A percentile compares a stretch with the other conserved stretches of the same genome.
Conservation (phyloP, 2,113 vertebrate genomes). For the Clarias macrocephalus region DNA sequence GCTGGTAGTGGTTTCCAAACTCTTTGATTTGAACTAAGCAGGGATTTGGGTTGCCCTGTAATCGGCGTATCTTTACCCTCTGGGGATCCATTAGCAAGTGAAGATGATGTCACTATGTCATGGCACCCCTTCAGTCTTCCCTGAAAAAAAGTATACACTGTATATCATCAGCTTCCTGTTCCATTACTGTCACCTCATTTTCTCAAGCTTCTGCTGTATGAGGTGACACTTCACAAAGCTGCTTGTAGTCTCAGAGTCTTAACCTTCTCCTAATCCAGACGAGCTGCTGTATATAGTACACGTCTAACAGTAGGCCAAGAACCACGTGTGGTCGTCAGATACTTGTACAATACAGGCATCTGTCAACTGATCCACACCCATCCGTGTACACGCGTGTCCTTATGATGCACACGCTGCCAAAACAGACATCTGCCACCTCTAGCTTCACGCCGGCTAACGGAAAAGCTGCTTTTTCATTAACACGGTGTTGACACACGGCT, state of each 20-base stretch:
- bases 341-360: conserved; percentile 25
- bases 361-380: conserved; percentile 24
- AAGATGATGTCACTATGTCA: background rate
- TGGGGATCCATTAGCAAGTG: background rate
- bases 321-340: conserved; percentile 2
- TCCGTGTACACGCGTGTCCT: background rate
- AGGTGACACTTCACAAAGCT: background rate
- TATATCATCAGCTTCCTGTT: background rate
- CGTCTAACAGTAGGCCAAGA: background rate
- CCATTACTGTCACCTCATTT: background rate
- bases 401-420: background rate
- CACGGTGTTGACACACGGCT: background rate
- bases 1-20: background rate
- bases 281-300: conserved; percentile 7
- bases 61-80: background rate
- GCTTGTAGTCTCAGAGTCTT: background rate
- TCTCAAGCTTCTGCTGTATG: background rate
- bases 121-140: background rate
- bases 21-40: background rate
- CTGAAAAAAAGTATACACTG: background rate
- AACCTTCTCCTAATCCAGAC: background rate
- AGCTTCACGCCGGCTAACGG: background rate
- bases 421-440: background rate
- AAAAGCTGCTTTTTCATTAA: background rate
- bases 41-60: conserved; percentile 13